Evolutionary conservation across 2,888 invertebrate genomes (phyloP).

Genomic region (Drosophila rellima): DNA sequence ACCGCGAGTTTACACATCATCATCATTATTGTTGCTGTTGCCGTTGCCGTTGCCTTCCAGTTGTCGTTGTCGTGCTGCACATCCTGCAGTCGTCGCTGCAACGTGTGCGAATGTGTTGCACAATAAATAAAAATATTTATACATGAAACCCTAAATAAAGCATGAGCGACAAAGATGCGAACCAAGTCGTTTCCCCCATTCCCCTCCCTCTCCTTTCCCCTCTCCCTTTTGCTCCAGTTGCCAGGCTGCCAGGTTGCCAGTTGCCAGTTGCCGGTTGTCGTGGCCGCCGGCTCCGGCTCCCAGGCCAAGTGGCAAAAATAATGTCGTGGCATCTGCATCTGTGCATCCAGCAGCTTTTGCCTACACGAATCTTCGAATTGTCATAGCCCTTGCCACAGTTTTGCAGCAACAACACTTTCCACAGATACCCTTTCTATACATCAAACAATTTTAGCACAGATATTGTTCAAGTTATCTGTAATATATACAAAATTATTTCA

Average conservation of each 20-base stretch:
- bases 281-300: conserved; percentile 33
- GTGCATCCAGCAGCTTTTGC: conserved; percentile 71
- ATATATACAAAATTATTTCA: too few species aligned
- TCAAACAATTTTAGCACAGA: neutral
- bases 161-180: conserved; percentile 82
- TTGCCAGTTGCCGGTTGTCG: conserved; percentile 33
- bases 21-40: conserved; percentile 74
- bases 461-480: too few species aligned
- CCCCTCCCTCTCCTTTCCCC: neutral
- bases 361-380: conserved; percentile 72
- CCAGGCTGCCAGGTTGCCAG: conserved; percentile 18
- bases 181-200: conserved; percentile 52
- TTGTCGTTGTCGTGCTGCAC: conserved; percentile 24
- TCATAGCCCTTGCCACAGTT: conserved; percentile 27
- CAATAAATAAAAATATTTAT: conserved; percentile 82
- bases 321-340: conserved; percentile 81
- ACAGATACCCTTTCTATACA: conserved; percentile 28
- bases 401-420: conserved; percentile 3
- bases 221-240: conserved; percentile 12
- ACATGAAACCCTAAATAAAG: conserved; percentile 82
- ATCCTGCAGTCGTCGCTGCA: conserved; percentile 51
- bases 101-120: conserved; percentile 82
- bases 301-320: conserved; percentile 77
- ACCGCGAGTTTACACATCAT: conserved; percentile 81
- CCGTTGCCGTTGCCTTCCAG: conserved; percentile 25